These are phyloP conservation scores for Trichogramma dendrolimi DNA, from an alignment of 2,888 invertebrate species.

Conservation along the genomic window DNA sequence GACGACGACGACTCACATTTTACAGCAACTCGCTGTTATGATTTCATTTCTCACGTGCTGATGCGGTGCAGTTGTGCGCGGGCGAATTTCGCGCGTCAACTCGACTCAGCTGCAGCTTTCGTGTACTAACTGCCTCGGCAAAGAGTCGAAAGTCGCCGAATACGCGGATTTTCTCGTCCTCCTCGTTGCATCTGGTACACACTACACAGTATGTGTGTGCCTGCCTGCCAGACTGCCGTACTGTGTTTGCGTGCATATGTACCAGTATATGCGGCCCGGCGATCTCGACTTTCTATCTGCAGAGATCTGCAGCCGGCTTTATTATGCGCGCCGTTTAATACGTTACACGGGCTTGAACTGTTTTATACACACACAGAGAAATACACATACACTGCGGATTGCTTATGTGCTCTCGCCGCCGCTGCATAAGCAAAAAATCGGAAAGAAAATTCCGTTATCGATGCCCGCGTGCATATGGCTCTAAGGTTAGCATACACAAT, in stretches of 20 bases:
- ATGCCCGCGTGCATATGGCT: too few species aligned
- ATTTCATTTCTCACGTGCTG: too few species aligned
- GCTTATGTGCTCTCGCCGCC: conserved; percentile 2
- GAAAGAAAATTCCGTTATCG: neutral
- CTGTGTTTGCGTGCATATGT: neutral
- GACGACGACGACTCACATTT: too few species aligned
- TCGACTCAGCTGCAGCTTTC: too few species aligned
- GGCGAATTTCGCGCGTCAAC: too few species aligned
- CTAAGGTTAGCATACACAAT: conserved; percentile 2
- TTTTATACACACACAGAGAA: conserved; percentile 8
- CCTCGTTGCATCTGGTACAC: neutral
- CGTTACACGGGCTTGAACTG: too few species aligned
- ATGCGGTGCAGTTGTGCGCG: too few species aligned
- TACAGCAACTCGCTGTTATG: too few species aligned
- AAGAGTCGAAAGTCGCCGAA: too few species aligned
- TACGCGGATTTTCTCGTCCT: neutral
- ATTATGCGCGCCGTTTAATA: neutral
- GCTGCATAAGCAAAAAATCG: neutral
- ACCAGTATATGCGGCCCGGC: neutral
- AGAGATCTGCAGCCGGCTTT: neutral
- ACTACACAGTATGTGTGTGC: too few species aligned
- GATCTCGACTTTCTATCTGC: conserved; percentile 28
- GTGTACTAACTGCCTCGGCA: too few species aligned
- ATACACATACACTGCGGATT: conserved; percentile 15
- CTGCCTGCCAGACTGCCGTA: neutral